Evolutionary conservation across 1,140 invertebrate genomes (phyloP), one percentile per base, ranked within the genome.

Genomic region (Lineus longissimus): DNA sequence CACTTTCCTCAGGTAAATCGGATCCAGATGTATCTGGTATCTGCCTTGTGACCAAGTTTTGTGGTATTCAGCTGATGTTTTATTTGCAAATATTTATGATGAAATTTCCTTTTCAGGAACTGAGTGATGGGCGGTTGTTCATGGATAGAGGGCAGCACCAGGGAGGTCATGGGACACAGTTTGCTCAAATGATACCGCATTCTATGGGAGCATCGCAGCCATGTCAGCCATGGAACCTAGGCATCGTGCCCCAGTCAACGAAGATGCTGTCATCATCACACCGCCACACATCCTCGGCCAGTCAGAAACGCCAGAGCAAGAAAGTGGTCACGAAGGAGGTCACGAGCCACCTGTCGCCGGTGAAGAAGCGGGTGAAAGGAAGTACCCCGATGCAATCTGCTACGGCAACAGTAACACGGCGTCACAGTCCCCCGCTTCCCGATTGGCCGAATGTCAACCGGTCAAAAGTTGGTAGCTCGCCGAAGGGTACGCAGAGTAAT

Each of bases 291-390:
- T 51, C 47, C 6, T 51, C 47, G 6, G n/a, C 47, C 4, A 51
- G 47, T 51, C 25, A 36, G 19, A 51, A 19, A 51, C 47, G 25
- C 6, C 47, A 51, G 47, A 51, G n/a, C 47, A 51, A 51, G n/a
- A 51, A 51, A 51, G n/a, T 23, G 47, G 47, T 51, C 4, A 94
- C 93, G 77, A 95, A 95, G 76, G 93, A 95, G 72, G 87, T 89
- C 30, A 91, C 91, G 11, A 76, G 73, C 1, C 94, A 97, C 73
- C 82, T 97, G 63, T 96, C 93, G 73, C 95, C 95, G 0, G 94
- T 97, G 1, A 98, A 98, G 83, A 98, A 98, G 80, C 85, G 95
- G n/a, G 94, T 97, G 7, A 97, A 97, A 77, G 95, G 97, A 76
- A 93, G 91, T 70, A 95, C 94, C 23, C 94, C 94, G 31, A 93